Evolutionary conservation across 2,113 vertebrate genomes (phyloP).

Genomic region (Anthoscopus minutus): DNA sequence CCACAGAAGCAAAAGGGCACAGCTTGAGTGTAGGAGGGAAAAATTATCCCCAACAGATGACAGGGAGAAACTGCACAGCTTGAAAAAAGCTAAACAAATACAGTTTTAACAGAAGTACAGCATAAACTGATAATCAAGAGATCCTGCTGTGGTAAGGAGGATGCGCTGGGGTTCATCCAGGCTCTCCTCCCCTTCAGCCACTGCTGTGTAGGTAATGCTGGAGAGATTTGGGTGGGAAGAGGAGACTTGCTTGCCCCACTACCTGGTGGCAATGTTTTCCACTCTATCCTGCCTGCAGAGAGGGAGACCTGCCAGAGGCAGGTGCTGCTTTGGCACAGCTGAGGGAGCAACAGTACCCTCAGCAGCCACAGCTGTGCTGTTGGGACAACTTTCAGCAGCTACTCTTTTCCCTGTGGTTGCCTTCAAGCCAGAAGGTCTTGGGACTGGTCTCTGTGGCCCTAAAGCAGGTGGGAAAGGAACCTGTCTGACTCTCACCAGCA

Average conservation of each 20-base stretch:
- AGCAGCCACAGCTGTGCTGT: background rate
- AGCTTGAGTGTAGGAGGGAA: constrained; percentile 22
- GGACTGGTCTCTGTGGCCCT: background rate
- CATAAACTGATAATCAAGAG: background rate
- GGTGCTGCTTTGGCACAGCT: background rate
- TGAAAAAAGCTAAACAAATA: background rate
- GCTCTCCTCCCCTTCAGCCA: background rate
- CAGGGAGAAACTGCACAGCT: background rate
- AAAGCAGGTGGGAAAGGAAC: background rate
- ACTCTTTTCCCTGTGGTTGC: background rate
- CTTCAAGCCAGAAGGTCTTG: background rate
- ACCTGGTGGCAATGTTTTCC: background rate
- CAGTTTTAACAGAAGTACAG: background rate
- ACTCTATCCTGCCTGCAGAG: background rate
- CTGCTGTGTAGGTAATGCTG: fast-evolving
- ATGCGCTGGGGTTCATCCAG: background rate
- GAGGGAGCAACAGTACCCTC: background rate
- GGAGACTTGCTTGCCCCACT: fast-evolving
- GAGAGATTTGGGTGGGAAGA: background rate
- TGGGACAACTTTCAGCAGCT: background rate
- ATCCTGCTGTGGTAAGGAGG: background rate
- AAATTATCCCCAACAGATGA: background rate
- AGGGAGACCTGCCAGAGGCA: background rate
- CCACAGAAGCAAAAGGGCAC: background rate
- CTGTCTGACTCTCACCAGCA: fast-evolving